Conservation (phyloP, 2,888 invertebrate species). For the Drosophila putrida region DNA sequence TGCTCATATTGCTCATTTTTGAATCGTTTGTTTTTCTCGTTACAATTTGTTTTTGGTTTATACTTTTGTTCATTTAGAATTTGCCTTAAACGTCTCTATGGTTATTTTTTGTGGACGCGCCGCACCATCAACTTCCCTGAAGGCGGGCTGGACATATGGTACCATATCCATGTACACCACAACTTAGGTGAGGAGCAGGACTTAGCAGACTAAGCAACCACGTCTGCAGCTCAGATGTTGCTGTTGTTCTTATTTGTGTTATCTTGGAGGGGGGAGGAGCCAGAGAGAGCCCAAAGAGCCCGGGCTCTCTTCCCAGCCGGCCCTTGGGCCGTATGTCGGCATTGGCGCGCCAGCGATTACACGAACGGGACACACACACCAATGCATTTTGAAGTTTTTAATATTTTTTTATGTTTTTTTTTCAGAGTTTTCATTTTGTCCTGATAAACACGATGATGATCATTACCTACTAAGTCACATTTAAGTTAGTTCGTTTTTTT, state of each 20-base stretch:
- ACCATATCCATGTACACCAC: conserved; percentile 8
- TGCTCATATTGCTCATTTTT: conserved; percentile 73
- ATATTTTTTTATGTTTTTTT: conserved; percentile 68
- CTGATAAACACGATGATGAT: conserved; percentile 75
- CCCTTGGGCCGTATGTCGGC: conserved; percentile 8
- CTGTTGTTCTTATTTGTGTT: conserved; percentile 9
- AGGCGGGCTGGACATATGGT: conserved; percentile 25
- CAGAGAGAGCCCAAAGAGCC: conserved; percentile 21
- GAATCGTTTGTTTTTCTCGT: conserved; percentile 68
- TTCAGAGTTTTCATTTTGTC: conserved; percentile 61
- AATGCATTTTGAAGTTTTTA: conserved; percentile 76
- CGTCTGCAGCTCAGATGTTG: conserved; percentile 4
- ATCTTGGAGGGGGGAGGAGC: neutral
- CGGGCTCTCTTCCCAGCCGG: conserved; percentile 24
- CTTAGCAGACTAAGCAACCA: neutral
- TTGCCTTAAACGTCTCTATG: conserved; percentile 83
- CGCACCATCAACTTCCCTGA: conserved; percentile 20
- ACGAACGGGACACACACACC: conserved; percentile 83
- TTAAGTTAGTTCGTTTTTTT: conserved; percentile 71
- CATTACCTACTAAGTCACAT: conserved; percentile 79
- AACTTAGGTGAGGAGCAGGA: conserved; percentile 2
- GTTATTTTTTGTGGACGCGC: conserved; percentile 79
- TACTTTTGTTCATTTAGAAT: conserved; percentile 79
- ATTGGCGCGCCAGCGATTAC: conserved; percentile 75
- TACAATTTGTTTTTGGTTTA: conserved; percentile 64